Evolutionary conservation across 1,140 invertebrate genomes (phyloP).

Genomic region (Caenorhabditis latens): DNA sequence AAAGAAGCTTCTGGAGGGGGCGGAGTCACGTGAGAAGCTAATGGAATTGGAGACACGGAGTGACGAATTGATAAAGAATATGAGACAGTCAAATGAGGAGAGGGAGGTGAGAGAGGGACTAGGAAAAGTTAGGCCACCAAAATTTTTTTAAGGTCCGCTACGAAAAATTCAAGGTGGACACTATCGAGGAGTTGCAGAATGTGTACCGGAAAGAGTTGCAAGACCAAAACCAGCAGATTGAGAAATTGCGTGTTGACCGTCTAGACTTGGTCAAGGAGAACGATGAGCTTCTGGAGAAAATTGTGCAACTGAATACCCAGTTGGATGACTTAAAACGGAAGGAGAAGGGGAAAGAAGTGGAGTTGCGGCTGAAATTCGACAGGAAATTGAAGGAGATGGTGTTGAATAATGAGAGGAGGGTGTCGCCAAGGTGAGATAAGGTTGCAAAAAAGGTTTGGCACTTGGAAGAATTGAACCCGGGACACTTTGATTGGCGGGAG

Average conservation of each 20-base stretch:
- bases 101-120: neutral
- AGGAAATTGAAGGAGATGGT: constrained; percentile 8
- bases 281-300: constrained; percentile 11
- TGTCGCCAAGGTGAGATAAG: neutral
- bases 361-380: neutral
- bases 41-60: neutral
- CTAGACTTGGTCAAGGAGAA: constrained; percentile 8
- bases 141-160: neutral
- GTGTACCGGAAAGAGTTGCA: constrained; percentile 22
- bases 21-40: neutral
- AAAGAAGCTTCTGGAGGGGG: neutral
- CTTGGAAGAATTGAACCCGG: too few relatives aligned
- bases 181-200: constrained; percentile 28
- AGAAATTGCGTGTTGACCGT: constrained; percentile 7
- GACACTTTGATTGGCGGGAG: too few relatives aligned
- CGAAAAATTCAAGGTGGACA: constrained; percentile 35
- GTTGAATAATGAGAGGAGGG: neutral
- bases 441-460: too few relatives aligned
- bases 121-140: neutral
- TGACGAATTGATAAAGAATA: constrained; percentile 29
- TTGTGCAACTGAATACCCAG: neutral
- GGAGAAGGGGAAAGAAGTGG: constrained; percentile 18
- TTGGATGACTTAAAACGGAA: neutral
- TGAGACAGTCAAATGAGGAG: neutral
- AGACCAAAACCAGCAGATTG: constrained; percentile 26